These are phyloP conservation scores for Herpailurus yagouaroundi DNA, from an alignment of 2,113 vertebrate genomes.

Conservation along the genomic window DNA sequence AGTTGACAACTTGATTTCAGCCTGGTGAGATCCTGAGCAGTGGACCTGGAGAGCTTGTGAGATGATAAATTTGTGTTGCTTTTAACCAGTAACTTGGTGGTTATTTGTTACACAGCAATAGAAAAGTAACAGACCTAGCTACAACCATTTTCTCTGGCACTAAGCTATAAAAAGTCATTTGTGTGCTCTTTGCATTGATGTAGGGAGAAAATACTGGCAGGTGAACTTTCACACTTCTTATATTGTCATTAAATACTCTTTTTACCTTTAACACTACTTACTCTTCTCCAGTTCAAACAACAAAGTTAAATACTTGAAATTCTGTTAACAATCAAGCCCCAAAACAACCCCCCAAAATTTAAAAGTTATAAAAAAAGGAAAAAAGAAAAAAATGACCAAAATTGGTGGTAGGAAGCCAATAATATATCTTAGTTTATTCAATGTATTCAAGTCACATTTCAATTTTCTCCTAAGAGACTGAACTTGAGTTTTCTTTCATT, in stretches of 20 bases:
- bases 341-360: background rate
- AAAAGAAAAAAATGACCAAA: background rate
- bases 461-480: background rate
- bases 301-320: background rate
- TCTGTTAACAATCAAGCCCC: background rate
- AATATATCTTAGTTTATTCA: background rate
- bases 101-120: background rate
- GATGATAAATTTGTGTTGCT: background rate
- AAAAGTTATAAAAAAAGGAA: background rate
- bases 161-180: background rate
- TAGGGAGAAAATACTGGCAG: background rate
- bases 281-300: background rate
- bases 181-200: background rate
- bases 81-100: background rate
- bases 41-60: background rate
- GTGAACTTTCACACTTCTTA: background rate
- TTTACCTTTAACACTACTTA: background rate
- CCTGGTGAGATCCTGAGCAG: background rate
- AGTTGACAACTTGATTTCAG: background rate
- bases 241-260: background rate
- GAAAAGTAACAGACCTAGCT: background rate
- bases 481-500: conserved; percentile 3
- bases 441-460: background rate
- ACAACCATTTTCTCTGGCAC: background rate
- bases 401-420: background rate